phyloP scores from a whole-genome alignment of 2,113 vertebrate species.

The Trochalopteron elliotii region DNA sequence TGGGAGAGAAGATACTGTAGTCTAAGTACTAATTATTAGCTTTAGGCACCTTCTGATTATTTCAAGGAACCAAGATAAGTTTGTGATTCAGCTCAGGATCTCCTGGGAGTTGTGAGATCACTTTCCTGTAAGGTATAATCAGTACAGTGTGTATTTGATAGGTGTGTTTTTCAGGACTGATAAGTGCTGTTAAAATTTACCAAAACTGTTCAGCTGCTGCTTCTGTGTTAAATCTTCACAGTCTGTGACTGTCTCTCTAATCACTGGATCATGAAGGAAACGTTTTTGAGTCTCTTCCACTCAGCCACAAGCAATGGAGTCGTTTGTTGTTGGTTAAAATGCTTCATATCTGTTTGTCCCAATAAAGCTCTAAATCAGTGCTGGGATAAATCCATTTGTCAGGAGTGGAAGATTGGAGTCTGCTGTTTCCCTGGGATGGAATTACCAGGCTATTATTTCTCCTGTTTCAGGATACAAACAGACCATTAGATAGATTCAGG shows the following conservation, averaged over 20 bases:
- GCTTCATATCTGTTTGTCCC: slow-evolving; percentile 14
- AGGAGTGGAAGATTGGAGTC: not conserved
- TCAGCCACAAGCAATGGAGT: slow-evolving; percentile 10
- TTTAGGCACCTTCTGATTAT: not conserved
- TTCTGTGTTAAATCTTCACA: not conserved
- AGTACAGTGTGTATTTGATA: not conserved
- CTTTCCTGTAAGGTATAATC: not conserved
- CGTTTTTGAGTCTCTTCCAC: not conserved
- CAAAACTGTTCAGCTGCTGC: not conserved
- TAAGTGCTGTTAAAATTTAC: not conserved
- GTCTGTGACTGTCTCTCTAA: not conserved
- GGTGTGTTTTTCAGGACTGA: not conserved
- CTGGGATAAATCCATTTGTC: slow-evolving; percentile 38
- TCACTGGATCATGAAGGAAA: not conserved
- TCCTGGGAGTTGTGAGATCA: not conserved
- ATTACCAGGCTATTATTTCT: slow-evolving; percentile 11
- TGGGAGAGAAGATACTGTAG: not conserved
- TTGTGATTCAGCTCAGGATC: not conserved
- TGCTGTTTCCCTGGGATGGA: slow-evolving; percentile 41
- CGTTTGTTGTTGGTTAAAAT: not conserved
- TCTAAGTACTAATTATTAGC: not conserved
- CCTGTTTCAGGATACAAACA: slow-evolving; percentile 11
- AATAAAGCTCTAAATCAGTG: not conserved
- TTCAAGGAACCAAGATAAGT: not conserved
- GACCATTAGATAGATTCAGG: not conserved